Evolutionary conservation across 2,113 vertebrate genomes (phyloP), one percentile per base, ranked within the genome.

Genomic region (Fukomys damarensis): DNA sequence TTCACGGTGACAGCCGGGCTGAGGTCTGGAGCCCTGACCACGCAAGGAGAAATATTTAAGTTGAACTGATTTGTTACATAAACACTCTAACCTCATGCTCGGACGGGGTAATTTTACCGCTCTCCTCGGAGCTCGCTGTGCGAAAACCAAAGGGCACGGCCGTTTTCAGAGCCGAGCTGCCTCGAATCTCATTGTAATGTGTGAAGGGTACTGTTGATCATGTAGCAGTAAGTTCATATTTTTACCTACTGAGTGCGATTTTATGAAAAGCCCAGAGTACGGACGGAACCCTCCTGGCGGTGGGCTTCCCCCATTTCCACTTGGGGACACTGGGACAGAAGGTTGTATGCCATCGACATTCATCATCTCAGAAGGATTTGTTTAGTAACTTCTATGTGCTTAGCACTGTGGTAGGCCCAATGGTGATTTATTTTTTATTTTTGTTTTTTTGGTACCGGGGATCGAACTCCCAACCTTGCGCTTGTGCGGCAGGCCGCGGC

Each of bases 21-120:
- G 41, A 79, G 61, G 93, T 61, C 65, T 86, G 91, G 19, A 74
- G 92, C 68, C 95, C 85, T 54, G 94, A 95, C 74, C 58, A 61
- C 26, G 24, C 52, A 92, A 82, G 2, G n/a, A 94, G 97, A 98
- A 98, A 98, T 97, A 98, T 97, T 97, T 98, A 93, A 95, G 72
- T 98, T 96, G 88, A 85, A 65, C 52, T 97, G 95, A 96, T 89
- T 94, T 96, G 90, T 98, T 94, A 96, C 0, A 19, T 97, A 98
- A 98, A 98, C 96, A 92, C 7, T 80, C 65, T 59, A 95, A 79
- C 95, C 89, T 96, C 96, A 95, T 58, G 46, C 86, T 74, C 0
- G 0, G 84, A 22, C 68, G 38, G 66, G 38, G 94, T 10, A 22
- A 90, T 94, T 26, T 58, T 0, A 3, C 26, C 0, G 16, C n/a